Evolutionary conservation across 2,797 vertebrate species (phyloP).

Genomic region (Typhlichthys subterraneus): DNA sequence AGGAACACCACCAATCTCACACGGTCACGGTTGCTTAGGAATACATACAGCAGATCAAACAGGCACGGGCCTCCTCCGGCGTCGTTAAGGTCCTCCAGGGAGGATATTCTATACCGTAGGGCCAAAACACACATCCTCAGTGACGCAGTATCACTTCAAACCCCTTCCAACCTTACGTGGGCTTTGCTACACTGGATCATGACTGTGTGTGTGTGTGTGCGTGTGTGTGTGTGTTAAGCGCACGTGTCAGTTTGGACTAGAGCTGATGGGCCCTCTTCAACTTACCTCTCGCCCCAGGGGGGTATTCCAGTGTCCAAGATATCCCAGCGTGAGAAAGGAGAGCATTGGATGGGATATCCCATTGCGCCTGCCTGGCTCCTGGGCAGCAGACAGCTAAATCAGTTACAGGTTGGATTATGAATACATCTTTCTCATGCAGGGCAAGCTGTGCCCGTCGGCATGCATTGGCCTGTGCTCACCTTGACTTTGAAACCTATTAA

Average conservation of each 20-base stretch:
- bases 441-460: conserved; percentile 38
- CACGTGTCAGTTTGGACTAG: conserved; percentile 86
- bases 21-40: conserved; percentile 53
- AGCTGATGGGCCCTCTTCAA: conserved; percentile 81
- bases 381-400: conserved; percentile 87
- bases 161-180: conserved; percentile 42
- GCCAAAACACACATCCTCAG: conserved; percentile 46
- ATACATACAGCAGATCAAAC: conserved; percentile 62
- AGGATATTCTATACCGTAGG: conserved; percentile 61
- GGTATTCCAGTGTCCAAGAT: conserved; percentile 71
- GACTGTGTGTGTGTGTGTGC: conserved; percentile 2
- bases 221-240: conserved; percentile 70
- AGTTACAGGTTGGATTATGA: conserved; percentile 84
- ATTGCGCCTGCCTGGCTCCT: conserved; percentile 82
- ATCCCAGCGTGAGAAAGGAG: conserved; percentile 77
- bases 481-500: conserved; percentile 43
- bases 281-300: conserved; percentile 75
- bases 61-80: conserved; percentile 17
- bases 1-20: conserved; percentile 63
- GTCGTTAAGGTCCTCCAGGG: conserved; percentile 48
- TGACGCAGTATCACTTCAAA: conserved; percentile 54
- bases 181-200: background rate
- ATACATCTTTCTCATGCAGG: conserved; percentile 69
- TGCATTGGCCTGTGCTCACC: conserved; percentile 45
- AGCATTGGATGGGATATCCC: conserved; percentile 79